These are phyloP conservation scores for Autographa pulchrina DNA, from an alignment of 2,888 invertebrate genomes.

Conservation along the genomic window DNA sequence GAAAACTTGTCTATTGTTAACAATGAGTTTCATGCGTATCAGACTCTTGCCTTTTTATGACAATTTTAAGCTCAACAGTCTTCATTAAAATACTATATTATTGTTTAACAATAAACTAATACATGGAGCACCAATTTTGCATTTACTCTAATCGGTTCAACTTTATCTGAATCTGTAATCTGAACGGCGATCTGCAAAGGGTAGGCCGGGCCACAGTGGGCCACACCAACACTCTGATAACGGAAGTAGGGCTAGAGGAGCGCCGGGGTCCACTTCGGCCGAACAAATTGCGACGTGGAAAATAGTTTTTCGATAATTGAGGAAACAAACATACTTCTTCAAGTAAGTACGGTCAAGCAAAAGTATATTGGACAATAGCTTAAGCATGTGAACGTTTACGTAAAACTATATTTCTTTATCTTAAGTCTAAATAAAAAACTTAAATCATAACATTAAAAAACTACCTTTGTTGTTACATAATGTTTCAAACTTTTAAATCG, in stretches of 20 bases:
- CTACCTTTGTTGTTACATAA: too few species aligned
- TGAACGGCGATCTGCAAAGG: background rate
- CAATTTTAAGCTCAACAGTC: too few species aligned
- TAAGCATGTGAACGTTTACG: background rate
- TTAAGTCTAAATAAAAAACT: too few species aligned
- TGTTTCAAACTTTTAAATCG: too few species aligned
- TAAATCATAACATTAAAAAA: too few species aligned
- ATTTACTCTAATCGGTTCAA: background rate
- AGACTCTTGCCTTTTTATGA: too few species aligned
- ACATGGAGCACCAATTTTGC: background rate
- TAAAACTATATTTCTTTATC: too few species aligned
- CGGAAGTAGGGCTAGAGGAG: background rate
- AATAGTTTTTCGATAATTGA: conserved; percentile 2
- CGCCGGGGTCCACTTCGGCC: background rate
- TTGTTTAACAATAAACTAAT: background rate
- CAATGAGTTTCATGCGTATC: too few species aligned
- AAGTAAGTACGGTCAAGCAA: background rate
- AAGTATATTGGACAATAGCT: background rate
- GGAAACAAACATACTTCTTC: background rate
- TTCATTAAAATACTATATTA: too few species aligned
- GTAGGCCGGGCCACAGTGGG: background rate
- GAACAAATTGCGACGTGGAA: background rate
- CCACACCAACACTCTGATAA: background rate
- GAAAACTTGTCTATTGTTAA: too few species aligned
- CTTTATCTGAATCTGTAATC: background rate